Base-by-base conservation (phyloP, 2,113 vertebrate genomes). In the Australoheros scitulus region DNA sequence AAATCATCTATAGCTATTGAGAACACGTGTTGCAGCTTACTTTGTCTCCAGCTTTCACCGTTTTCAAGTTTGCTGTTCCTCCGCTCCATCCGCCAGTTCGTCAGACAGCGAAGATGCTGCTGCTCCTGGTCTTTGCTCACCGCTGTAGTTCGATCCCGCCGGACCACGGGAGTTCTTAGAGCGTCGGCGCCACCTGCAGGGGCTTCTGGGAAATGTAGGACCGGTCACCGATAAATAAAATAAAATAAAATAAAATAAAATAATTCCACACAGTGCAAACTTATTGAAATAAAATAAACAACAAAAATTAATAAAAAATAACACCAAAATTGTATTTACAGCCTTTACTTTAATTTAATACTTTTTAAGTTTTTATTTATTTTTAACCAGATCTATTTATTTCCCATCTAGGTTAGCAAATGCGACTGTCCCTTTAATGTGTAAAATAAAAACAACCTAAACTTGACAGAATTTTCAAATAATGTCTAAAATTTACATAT, bases 141-240 rank as follows among this genome's bases (percentile, higher is more conserved):
- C 17, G 80, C 41, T 34, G 61, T 2, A 26, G 61, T 14, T 29
- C 22, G 1, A 18, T n/a, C 84, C 58, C 10, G 11, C 11, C 22
- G 61, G 22, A 75, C 41, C 38, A 74, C 10, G 60, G 59, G 55
- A 20, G 74, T 11, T n/a, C 63, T 1, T 7, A 2, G 83, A 56
- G 65, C 56, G 8, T 10, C 22, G 72, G 87, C 81, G 92, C 68
- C 93, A 58, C 87, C 89, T 93, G 87, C 76, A 64, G 94, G 91
- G 22, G 1, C 0, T 60, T 55, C 41, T 76, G 56, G 84, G 93
- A 79, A 91, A 60, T 83, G 70, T 50, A 87, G 77, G 60, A 47
- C 4, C 17, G 6, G 5, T 5, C 6, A 22, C 9, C 11, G 11
- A 5, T 9, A 34, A 34, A 3, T 15, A 38, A 26, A 26, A 26